Conservation (phyloP, 2,888 invertebrate genomes). For the Noctua fimbriata region DNA sequence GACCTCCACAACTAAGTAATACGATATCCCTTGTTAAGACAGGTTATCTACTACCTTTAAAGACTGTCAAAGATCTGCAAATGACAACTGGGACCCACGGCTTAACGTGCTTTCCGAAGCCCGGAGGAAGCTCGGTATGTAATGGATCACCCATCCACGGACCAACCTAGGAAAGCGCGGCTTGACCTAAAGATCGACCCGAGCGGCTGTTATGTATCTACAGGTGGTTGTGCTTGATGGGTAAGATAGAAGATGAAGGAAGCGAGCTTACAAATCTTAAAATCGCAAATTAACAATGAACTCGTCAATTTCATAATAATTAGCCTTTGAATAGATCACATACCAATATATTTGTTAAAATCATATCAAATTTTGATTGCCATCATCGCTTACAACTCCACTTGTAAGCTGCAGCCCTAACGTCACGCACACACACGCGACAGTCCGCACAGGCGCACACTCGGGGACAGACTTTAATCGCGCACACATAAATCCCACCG, state of each 20-base stretch:
- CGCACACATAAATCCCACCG: conserved; percentile 74
- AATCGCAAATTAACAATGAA: neutral
- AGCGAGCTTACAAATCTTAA: neutral
- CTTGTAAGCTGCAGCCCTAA: conserved; percentile 47
- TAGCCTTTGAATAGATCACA: neutral
- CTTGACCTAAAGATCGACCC: too few relatives aligned
- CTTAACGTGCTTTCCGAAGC: too few relatives aligned
- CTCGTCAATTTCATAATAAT: neutral
- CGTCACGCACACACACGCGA: conserved; percentile 44
- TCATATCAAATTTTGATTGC: neutral
- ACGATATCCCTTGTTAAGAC: too few relatives aligned
- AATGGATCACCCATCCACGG: too few relatives aligned
- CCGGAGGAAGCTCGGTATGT: too few relatives aligned
- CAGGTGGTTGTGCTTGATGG: neutral
- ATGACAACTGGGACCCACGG: too few relatives aligned
- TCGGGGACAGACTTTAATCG: conserved; percentile 70
- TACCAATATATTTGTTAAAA: neutral
- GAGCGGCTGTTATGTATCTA: too few relatives aligned
- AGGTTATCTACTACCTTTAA: too few relatives aligned
- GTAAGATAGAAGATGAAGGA: neutral
- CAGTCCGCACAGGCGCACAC: conserved; percentile 50
- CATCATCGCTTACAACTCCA: neutral
- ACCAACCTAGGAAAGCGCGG: too few relatives aligned
- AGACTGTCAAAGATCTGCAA: too few relatives aligned
- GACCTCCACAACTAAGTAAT: too few relatives aligned